A percentile compares a stretch with the other conserved stretches of the same genome.
phyloP scores from a whole-genome alignment of 2,113 vertebrate species.

The Semicossyphus pulcher region DNA sequence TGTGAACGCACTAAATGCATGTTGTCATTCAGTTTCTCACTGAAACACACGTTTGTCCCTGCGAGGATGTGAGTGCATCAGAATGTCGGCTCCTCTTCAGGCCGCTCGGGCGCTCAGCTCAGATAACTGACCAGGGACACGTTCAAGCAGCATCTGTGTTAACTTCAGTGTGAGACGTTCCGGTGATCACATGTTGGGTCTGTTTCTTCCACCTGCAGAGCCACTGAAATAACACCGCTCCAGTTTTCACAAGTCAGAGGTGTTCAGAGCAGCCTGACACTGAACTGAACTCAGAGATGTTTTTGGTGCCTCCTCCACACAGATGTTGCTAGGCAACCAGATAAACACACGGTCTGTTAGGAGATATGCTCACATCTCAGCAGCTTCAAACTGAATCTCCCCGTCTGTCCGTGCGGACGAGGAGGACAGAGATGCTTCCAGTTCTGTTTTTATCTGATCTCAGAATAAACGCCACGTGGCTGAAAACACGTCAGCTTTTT shows the following conservation, averaged over 20 bases:
- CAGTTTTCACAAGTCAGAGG: not conserved
- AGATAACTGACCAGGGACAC: too few species aligned
- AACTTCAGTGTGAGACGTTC: too few species aligned
- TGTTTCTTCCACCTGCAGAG: not conserved
- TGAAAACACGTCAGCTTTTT: too few species aligned
- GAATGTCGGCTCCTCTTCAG: too few species aligned
- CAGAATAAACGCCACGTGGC: not conserved
- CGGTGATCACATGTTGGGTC: too few species aligned
- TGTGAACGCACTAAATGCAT: too few species aligned
- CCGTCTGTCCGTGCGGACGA: not conserved
- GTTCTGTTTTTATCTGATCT: not conserved
- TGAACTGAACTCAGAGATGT: not conserved
- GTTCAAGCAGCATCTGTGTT: too few species aligned
- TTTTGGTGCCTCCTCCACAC: not conserved
- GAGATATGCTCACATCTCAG: not conserved
- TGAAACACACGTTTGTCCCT: too few species aligned
- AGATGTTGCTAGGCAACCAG: conserved; percentile 29
- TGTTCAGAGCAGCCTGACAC: not conserved
- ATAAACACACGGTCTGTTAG: conserved; percentile 11
- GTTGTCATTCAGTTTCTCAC: too few species aligned
- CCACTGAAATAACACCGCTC: not conserved
- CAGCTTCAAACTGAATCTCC: conserved; percentile 4
- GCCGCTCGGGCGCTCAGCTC: too few species aligned
- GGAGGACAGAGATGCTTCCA: not conserved
- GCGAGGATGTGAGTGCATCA: too few species aligned